Conservation (phyloP, 2,888 invertebrate genomes). For the Steinernema carpocapsae region DNA sequence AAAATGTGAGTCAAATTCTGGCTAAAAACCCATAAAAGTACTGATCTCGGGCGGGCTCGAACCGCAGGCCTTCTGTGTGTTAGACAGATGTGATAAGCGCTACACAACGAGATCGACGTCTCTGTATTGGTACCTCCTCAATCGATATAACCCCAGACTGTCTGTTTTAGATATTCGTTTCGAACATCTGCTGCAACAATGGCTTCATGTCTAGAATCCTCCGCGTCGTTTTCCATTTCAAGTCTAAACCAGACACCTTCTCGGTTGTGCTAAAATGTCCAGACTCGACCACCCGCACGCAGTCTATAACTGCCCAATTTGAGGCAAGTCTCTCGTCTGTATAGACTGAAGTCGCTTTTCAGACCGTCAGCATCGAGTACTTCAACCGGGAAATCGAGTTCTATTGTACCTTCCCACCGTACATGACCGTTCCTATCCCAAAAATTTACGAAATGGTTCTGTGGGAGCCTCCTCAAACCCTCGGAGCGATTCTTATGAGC, state of each 20-base stretch:
- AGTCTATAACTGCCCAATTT: neutral
- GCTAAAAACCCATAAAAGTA: too few relatives aligned
- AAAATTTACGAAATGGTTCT: neutral
- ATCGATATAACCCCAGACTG: too few relatives aligned
- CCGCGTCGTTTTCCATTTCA: neutral
- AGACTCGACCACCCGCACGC: neutral
- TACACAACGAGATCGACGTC: slow-evolving; percentile 45
- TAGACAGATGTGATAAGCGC: slow-evolving; percentile 59
- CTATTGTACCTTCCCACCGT: neutral
- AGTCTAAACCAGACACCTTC: neutral
- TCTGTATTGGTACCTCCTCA: too few relatives aligned
- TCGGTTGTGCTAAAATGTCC: neutral
- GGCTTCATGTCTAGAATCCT: neutral
- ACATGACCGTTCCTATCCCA: neutral
- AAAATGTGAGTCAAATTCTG: too few relatives aligned
- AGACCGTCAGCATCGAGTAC: neutral
- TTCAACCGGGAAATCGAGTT: slow-evolving; percentile 1
- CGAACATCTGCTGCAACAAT: neutral
- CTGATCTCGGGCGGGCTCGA: slow-evolving; percentile 56
- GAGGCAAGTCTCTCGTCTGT: neutral
- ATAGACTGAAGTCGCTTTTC: neutral
- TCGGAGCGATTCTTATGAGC: neutral
- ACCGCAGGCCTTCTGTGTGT: slow-evolving; percentile 59
- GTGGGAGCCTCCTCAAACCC: neutral
- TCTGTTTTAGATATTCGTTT: neutral